phyloP scores from a whole-genome alignment of 92 coral and sea anemone genomes.

The Phenganax stokvisi region DNA sequence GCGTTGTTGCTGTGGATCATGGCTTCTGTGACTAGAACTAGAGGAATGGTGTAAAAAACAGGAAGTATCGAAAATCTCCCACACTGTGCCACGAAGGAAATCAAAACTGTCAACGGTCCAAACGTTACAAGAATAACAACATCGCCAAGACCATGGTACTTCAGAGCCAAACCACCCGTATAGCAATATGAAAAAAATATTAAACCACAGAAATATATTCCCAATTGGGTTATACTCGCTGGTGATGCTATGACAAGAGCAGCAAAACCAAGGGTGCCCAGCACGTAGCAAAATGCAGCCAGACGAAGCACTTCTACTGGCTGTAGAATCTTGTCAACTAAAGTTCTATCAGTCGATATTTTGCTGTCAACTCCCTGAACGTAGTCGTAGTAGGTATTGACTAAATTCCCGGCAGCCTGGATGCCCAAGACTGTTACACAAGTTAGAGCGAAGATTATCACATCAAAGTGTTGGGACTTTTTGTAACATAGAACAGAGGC shows the following conservation, averaged over 20 bases:
- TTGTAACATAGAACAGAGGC: constrained; percentile 82
- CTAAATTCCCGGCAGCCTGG: constrained; percentile 88
- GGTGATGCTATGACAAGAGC: constrained; percentile 67
- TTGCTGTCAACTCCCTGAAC: constrained; percentile 88
- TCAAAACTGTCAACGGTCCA: constrained; percentile 80
- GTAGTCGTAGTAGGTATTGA: constrained; percentile 86
- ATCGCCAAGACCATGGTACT: constrained; percentile 85
- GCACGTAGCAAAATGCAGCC: constrained; percentile 63
- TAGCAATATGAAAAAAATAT: constrained; percentile 79
- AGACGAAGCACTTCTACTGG: constrained; percentile 80
- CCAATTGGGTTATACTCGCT: constrained; percentile 82
- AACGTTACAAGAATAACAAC: constrained; percentile 77
- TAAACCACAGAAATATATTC: constrained; percentile 75
- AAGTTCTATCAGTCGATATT: constrained; percentile 73
- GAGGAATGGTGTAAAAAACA: constrained; percentile 68
- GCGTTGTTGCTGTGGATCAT: constrained; percentile 92
- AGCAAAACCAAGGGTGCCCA: constrained; percentile 63
- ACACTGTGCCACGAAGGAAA: constrained; percentile 73
- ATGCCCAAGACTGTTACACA: constrained; percentile 74
- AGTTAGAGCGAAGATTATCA: constrained; percentile 48
- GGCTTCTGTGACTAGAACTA: constrained; percentile 85
- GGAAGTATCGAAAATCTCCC: constrained; percentile 72
- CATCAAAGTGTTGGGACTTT: constrained; percentile 55
- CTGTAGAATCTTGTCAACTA: constrained; percentile 70
- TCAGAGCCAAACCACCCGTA: constrained; percentile 88